A percentile compares a stretch with the other conserved stretches of the same genome.
These are phyloP conservation scores for Premnoplex brunnescens DNA, from an alignment of 2,797 vertebrate species.

Conservation along the genomic window DNA sequence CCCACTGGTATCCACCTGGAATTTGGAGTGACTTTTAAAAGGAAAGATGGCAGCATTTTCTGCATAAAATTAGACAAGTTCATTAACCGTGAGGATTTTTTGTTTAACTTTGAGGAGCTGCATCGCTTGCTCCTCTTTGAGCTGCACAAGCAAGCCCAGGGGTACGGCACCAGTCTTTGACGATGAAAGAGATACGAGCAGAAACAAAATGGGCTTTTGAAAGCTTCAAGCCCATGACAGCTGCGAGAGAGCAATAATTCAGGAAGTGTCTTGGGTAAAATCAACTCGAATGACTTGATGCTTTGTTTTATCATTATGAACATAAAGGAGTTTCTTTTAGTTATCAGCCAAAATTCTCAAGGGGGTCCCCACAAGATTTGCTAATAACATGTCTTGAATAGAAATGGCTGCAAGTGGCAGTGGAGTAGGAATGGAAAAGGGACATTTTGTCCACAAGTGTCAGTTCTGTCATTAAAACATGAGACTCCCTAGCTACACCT, in stretches of 20 bases:
- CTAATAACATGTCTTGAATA: conserved; percentile 60
- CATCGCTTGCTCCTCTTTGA: background rate
- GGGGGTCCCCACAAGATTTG: conserved; percentile 50
- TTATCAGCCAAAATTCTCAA: conserved; percentile 68
- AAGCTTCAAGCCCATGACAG: conserved; percentile 69
- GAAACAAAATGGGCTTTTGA: conserved; percentile 75
- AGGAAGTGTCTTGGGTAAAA: conserved; percentile 72
- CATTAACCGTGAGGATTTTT: conserved; percentile 53
- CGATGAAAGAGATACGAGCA: conserved; percentile 63
- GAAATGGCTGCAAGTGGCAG: conserved; percentile 44
- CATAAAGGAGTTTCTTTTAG: conserved; percentile 76
- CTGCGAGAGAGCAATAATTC: conserved; percentile 65
- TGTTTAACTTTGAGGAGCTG: conserved; percentile 35
- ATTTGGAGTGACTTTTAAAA: conserved; percentile 47
- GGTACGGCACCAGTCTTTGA: conserved; percentile 50
- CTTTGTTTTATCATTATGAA: conserved; percentile 75
- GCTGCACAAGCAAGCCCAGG: conserved; percentile 44
- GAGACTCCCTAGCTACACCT: background rate
- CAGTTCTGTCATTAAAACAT: background rate
- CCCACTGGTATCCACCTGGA: conserved; percentile 26
- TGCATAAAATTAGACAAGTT: conserved; percentile 74
- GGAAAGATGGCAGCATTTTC: conserved; percentile 33
- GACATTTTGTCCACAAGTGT: background rate
- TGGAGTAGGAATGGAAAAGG: background rate
- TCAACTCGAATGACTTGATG: conserved; percentile 46